A percentile compares a stretch with the other conserved stretches of the same genome.
Conservation (phyloP, 2,797 vertebrate species). For the Phoxinus dragarum region DNA sequence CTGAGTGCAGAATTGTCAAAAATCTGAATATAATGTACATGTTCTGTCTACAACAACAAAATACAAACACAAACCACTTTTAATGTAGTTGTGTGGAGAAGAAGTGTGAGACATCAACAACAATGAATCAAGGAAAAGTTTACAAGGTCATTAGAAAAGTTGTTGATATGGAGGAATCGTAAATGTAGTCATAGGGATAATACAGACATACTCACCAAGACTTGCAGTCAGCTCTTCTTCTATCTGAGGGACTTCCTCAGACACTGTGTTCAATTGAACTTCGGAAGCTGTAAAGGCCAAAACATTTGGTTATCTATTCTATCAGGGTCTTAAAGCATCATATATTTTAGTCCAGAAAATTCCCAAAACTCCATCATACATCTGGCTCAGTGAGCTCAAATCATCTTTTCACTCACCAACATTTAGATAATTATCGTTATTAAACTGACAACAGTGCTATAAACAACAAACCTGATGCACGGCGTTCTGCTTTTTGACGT, state of each 20-base stretch:
- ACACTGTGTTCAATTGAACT: background rate
- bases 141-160: too few species aligned
- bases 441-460: background rate
- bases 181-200: background rate
- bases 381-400: background rate
- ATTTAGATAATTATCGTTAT: background rate
- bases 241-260: constrained; percentile 2
- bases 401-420: background rate
- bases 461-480: background rate
- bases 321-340: constrained; percentile 9
- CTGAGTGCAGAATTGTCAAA: too few species aligned
- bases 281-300: background rate
- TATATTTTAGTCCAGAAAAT: background rate
- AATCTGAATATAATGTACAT: too few species aligned
- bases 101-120: too few species aligned
- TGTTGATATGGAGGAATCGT: too few species aligned
- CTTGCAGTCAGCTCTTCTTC: constrained; percentile 1
- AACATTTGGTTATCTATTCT: background rate
- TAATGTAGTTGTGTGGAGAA: too few species aligned
- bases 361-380: background rate
- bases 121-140: too few species aligned
- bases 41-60: too few species aligned
- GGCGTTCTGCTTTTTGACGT: background rate
- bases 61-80: too few species aligned
- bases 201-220: constrained; percentile 5